A percentile compares a stretch with the other conserved stretches of the same genome.
phyloP scores from a whole-genome alignment of 2,797 vertebrate genomes.

The Cichlasoma orientale region DNA sequence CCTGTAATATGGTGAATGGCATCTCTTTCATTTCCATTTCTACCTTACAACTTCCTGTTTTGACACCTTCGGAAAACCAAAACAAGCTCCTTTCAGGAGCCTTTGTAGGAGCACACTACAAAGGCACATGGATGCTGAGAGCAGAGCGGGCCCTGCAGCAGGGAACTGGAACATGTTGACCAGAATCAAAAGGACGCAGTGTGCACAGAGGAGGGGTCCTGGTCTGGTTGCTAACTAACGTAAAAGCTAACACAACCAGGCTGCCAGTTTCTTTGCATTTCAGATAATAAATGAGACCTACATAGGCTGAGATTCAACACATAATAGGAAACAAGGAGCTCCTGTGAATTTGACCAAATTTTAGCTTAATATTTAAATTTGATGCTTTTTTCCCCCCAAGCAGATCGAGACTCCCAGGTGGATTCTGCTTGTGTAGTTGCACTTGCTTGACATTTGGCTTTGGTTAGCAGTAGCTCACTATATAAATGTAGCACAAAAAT shows the following conservation, averaged over 20 bases:
- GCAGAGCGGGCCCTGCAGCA: background rate
- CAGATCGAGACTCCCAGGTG: background rate
- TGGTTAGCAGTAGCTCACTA: background rate
- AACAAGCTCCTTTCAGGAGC: background rate
- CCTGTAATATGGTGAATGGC: too few species aligned
- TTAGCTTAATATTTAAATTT: background rate
- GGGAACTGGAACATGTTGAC: background rate
- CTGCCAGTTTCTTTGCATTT: background rate
- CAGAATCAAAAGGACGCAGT: background rate
- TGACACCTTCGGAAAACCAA: background rate
- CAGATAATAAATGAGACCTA: background rate
- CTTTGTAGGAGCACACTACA: background rate
- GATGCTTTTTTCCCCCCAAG: background rate
- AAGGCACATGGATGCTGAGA: background rate
- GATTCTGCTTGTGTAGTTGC: background rate
- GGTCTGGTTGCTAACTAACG: background rate
- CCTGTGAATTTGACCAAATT: too few species aligned
- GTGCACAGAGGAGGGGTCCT: background rate
- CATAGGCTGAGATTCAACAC: background rate
- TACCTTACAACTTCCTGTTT: background rate
- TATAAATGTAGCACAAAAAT: background rate
- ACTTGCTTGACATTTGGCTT: background rate
- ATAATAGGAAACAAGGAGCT: too few species aligned
- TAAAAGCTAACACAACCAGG: background rate
- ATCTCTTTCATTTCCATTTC: slow-evolving; percentile 1